These are phyloP conservation scores for Siderastrea siderea DNA, from an alignment of 92 coral and sea anemone species.

Conservation along the genomic window DNA sequence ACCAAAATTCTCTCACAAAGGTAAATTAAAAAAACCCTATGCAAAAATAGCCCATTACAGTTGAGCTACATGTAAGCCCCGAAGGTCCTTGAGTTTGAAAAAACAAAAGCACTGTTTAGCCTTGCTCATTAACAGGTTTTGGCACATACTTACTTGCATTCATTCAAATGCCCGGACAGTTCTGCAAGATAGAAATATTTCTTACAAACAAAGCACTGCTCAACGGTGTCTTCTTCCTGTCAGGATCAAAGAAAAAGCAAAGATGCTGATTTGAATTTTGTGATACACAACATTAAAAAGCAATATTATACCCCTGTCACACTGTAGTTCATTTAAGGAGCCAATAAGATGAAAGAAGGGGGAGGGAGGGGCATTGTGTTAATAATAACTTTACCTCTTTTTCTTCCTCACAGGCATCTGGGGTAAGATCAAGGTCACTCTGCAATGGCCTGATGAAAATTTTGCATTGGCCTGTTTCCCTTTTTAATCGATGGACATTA, in stretches of 20 bases:
- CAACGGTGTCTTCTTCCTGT: slow-evolving; percentile 52
- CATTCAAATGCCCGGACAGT: slow-evolving; percentile 31
- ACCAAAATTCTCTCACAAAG: background rate
- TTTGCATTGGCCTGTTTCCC: slow-evolving; percentile 55
- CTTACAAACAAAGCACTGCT: slow-evolving; percentile 45
- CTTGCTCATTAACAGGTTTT: slow-evolving; percentile 18
- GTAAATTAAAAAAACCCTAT: background rate
- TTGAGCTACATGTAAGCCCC: background rate
- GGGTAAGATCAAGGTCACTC: slow-evolving; percentile 49
- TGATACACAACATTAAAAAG: slow-evolving; percentile 16
- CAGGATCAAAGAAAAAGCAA: slow-evolving; percentile 10
- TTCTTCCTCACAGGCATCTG: slow-evolving; percentile 22
- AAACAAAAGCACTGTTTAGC: background rate
- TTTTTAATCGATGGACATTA: slow-evolving; percentile 45
- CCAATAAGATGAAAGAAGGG: too few species aligned
- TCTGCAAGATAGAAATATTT: slow-evolving; percentile 49
- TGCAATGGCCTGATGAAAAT: slow-evolving; percentile 53
- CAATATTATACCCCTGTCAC: too few species aligned
- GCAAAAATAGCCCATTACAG: background rate
- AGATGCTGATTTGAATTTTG: slow-evolving; percentile 17
- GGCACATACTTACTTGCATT: slow-evolving; percentile 50
- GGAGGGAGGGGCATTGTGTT: background rate
- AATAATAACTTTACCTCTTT: slow-evolving; percentile 39
- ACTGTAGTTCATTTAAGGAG: too few species aligned
- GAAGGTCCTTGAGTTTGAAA: slow-evolving; percentile 16